These are phyloP conservation scores for Falco rusticolus DNA, from an alignment of 2,797 vertebrate genomes.

Conservation along the genomic window DNA sequence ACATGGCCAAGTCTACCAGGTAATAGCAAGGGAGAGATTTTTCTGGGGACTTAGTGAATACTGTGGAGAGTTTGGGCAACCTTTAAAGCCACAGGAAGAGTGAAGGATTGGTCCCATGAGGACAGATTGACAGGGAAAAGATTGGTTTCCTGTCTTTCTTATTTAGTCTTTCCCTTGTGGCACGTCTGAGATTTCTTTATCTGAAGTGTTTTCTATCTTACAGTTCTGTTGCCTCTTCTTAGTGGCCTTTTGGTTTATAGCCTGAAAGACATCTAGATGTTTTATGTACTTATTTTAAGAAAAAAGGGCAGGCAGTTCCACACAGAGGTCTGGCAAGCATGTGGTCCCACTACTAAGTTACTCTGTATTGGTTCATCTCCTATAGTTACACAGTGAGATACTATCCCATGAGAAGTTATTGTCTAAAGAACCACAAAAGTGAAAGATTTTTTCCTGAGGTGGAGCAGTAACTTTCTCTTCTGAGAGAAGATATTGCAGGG, in stretches of 20 bases:
- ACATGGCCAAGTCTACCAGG: not conserved
- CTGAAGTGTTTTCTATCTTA: conserved; percentile 8
- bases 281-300: conserved; percentile 25
- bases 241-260: not conserved
- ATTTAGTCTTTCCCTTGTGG: conserved; percentile 19
- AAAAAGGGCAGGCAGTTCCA: not conserved
- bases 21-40: not conserved
- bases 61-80: not conserved
- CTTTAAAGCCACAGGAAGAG: not conserved
- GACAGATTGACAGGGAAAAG: not conserved
- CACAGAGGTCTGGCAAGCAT: not conserved
- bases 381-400: not conserved
- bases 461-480: not conserved
- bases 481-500: not conserved
- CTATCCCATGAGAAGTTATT: not conserved
- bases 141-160: conserved; percentile 18
- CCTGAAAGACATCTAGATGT: not conserved
- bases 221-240: not conserved
- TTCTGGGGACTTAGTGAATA: not conserved
- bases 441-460: not conserved
- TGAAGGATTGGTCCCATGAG: conserved; percentile 15
- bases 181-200: conserved; percentile 26
- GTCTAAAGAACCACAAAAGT: not conserved
- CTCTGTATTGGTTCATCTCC: not conserved
- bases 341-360: not conserved